A percentile compares a stretch with the other conserved stretches of the same genome.
Evolutionary conservation across 1,140 invertebrate genomes (phyloP).

Genomic region (Zaprionus davidi): DNA sequence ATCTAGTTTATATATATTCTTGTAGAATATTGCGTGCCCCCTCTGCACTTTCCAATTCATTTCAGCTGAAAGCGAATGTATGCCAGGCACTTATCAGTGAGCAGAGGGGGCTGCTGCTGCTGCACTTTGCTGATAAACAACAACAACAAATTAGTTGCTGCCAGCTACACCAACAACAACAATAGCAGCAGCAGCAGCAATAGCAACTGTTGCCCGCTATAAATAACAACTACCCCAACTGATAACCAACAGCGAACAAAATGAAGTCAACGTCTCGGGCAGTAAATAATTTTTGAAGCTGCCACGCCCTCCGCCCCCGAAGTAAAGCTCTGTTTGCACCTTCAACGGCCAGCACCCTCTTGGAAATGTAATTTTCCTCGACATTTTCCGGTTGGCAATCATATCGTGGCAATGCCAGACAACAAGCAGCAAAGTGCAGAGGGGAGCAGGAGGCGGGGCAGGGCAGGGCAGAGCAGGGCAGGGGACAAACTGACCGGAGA

Average conservation of each 20-base stretch:
- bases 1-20: too few species aligned
- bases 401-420: constrained; percentile 75
- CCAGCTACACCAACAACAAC: constrained; percentile 31
- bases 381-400: constrained; percentile 81
- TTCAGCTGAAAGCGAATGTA: constrained; percentile 7
- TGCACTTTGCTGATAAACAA: constrained; percentile 76
- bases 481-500: constrained; percentile 33
- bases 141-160: constrained; percentile 68
- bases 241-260: constrained; percentile 69
- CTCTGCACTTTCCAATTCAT: not conserved
- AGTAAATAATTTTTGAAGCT: constrained; percentile 77
- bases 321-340: constrained; percentile 8
- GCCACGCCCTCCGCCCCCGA: not conserved
- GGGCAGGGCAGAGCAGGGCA: too few species aligned
- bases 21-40: not conserved
- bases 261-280: constrained; percentile 77
- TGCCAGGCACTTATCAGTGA: constrained; percentile 19
- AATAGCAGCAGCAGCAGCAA: not conserved
- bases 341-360: constrained; percentile 30
- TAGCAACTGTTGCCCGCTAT: constrained; percentile 57
- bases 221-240: constrained; percentile 70
- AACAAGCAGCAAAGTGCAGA: constrained; percentile 35
- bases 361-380: constrained; percentile 80
- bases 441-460: not conserved
- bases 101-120: constrained; percentile 42